Base-by-base conservation (phyloP, 2,888 invertebrate species). In the Microctonus hyperodae region DNA sequence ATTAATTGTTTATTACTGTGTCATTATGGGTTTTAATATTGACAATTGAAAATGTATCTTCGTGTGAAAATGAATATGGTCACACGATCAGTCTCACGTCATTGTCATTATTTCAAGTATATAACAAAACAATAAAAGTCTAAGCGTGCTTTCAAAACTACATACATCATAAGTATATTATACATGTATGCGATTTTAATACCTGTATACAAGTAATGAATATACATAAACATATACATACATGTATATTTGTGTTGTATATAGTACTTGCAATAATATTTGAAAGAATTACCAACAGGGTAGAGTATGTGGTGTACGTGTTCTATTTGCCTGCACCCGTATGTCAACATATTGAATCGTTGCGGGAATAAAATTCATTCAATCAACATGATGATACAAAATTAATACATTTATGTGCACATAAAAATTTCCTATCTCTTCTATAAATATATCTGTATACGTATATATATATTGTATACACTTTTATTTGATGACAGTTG, bases 301-400 rank as follows among this genome's bases (percentile, higher is more conserved):
- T 35, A 58, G 40, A 33, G 35, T 20, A 56, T 28, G 40, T 64
- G n/a, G n/a, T 55, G 28, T 56, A n/a, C n/a, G 48, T 23, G 50
- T 64, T 33, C 48, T 3, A 64, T 64, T 64, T 64, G 57, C 35
- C 20, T n/a, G n/a, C n/a, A 57, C 64, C 64, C 64, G 64, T 48
- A 64, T 64, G 64, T 35, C 33, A 35, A 57, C 48, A 57, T 56
- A 64, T 56, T 48, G 56, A 23, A 25, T 50, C 33, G 16, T 35
- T 20, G 22, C 35, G 20, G 50, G 50, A 44, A 35, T 33, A 10
- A n/a, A n/a, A n/a, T n/a, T 37, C 61, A 16, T 2, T 56, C 56
- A 64, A 64, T 64, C 62, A 37, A 62, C 62, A 62, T 62, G 55
- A 56, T 35, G 35, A 61, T 61, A 35, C 35, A 61, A 51, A 61